Base-by-base conservation (phyloP, 2,113 vertebrate genomes). In the Oreotrochilus melanogaster region DNA sequence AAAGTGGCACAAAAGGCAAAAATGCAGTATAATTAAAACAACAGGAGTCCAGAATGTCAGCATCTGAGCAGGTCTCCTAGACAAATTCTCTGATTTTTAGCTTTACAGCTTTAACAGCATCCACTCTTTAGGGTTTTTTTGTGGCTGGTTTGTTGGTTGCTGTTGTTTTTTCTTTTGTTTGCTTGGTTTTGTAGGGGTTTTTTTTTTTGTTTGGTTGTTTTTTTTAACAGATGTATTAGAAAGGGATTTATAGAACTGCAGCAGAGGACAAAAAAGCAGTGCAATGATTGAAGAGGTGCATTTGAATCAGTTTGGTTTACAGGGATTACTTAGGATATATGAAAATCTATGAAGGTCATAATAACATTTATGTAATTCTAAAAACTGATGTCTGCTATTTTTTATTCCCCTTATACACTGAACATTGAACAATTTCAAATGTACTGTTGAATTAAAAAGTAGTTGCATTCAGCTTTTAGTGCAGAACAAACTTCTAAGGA, bases 311-410 rank as follows among this genome's bases (percentile, higher is more conserved):
- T 82, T 95, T 94, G 91, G 90, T 97, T 98, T 98, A 96, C 76
- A 90, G 69, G 96, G 95, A 97, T 98, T 97, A 97, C 92, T 96
- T 94, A 91, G 92, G 76, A 94, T 94, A 78, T 86, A 89, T 89
- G 95, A 96, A 98, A 98, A 97, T 95, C 97, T 74, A 82, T 95
- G 96, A 98, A 98, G 96, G 95, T 97, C 95, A 89, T 95, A 95
- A 97, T 97, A 94, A 98, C 89, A 94, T 95, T 97, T 96, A 94
- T 97, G 95, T 97, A 93, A 95, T 96, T 96, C 92, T 89, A 89
- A 92, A 92, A 97, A 75, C 80, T 94, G 92, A 93, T 94, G 79
- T 89, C 80, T 97, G 88, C 88, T 95, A 76, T 93, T 93, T 97
- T 95, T 97, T 74, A 94, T 97, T 95, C 92, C 72, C 74, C 95